Evolutionary conservation across 2,113 vertebrate genomes (phyloP).

Genomic region (Eptesicus fuscus): DNA sequence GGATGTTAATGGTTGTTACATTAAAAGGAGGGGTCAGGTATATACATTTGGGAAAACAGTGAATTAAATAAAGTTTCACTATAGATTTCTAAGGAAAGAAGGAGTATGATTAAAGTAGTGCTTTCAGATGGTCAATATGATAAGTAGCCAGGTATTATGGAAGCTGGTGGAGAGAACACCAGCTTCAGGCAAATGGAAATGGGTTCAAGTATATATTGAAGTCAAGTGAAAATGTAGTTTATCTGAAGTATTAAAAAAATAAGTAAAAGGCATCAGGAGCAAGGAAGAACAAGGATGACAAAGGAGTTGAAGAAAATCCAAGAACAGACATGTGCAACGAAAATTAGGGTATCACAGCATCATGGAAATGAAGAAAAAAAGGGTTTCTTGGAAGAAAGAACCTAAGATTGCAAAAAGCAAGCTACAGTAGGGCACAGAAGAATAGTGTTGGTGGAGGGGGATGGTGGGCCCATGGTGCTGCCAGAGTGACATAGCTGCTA

Average conservation of each 20-base stretch:
- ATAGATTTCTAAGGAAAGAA: not conserved
- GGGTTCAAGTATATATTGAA: not conserved
- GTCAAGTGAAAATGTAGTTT: not conserved
- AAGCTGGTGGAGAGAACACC: not conserved
- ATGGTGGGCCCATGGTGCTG: not conserved
- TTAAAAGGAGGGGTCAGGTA: not conserved
- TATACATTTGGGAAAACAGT: not conserved
- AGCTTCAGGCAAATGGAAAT: not conserved
- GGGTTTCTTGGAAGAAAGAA: not conserved
- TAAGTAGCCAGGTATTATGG: not conserved
- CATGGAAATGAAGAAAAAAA: not conserved
- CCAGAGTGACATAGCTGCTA: not conserved
- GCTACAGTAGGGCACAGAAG: not conserved
- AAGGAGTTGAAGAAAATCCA: not conserved
- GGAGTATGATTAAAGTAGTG: not conserved
- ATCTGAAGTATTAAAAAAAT: not conserved
- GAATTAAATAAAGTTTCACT: conserved; percentile 14
- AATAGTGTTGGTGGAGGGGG: not conserved
- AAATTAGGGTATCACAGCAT: not conserved
- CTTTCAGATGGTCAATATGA: not conserved
- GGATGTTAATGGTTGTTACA: not conserved
- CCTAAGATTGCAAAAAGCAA: not conserved
- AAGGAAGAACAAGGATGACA: not conserved
- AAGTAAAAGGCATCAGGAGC: not conserved
- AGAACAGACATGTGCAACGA: not conserved